phyloP scores from a whole-genome alignment of 2,888 invertebrate species.

The Tipula lateralis region DNA sequence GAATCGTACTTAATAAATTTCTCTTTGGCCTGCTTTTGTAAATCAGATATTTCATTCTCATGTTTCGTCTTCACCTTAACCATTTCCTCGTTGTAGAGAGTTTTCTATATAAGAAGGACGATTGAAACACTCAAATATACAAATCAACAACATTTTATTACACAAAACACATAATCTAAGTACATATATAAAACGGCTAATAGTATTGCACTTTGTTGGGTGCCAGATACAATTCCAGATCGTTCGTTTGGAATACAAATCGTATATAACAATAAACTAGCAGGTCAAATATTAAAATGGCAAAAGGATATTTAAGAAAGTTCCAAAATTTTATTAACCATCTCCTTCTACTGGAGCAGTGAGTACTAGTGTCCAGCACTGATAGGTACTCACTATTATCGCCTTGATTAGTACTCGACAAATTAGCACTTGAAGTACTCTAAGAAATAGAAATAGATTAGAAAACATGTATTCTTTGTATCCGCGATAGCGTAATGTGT shows the following conservation, averaged over 20 bases:
- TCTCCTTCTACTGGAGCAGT: not conserved
- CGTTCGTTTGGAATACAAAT: not conserved
- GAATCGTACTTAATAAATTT: constrained; percentile 43
- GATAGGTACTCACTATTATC: not conserved
- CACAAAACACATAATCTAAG: not conserved
- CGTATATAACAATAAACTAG: constrained; percentile 34
- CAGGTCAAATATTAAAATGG: constrained; percentile 39
- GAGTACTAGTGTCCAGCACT: not conserved
- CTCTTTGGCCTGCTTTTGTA: constrained; percentile 37
- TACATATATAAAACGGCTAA: not conserved
- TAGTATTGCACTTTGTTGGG: not conserved
- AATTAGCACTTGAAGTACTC: not conserved
- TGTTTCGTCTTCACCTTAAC: constrained; percentile 46
- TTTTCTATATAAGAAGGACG: constrained; percentile 40
- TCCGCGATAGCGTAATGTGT: not conserved
- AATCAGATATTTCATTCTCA: constrained; percentile 41
- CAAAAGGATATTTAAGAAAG: constrained; percentile 41
- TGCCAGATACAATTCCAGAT: not conserved
- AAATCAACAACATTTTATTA: not conserved
- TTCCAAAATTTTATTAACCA: constrained; percentile 38
- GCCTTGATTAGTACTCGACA: not conserved
- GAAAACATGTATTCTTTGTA: not conserved
- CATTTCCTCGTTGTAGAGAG: constrained; percentile 46
- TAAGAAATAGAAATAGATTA: not conserved
- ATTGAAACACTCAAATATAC: not conserved